Conservation (phyloP, 2,797 vertebrate species). For the Picus viridis region DNA sequence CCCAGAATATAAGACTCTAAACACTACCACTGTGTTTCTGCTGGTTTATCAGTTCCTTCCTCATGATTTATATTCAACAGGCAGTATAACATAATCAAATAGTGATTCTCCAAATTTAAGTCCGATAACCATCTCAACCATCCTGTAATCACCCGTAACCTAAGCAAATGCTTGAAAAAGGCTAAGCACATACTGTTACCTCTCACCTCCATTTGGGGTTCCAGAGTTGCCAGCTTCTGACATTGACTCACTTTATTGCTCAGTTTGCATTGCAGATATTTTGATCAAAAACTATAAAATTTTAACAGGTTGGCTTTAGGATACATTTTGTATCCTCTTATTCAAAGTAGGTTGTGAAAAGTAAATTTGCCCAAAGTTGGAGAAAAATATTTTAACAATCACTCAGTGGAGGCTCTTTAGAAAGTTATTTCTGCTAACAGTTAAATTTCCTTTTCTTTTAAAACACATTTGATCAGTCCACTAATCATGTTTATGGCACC, state of each 20-base stretch:
- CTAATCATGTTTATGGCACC: neutral
- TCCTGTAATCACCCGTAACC: neutral
- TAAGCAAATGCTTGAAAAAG: neutral
- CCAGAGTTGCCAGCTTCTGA: fast-evolving
- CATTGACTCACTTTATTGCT: neutral
- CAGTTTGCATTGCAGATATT: neutral
- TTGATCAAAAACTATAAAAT: neutral
- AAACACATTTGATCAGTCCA: neutral
- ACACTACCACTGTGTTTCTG: neutral
- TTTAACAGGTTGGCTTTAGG: neutral
- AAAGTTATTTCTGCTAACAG: neutral
- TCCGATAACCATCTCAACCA: neutral
- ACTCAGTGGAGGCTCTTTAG: fast-evolving
- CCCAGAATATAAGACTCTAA: neutral
- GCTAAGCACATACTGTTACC: neutral
- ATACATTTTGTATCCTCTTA: neutral
- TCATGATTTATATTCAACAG: neutral
- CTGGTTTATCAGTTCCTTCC: neutral
- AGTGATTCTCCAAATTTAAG: neutral
- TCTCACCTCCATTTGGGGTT: neutral
- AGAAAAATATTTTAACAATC: neutral
- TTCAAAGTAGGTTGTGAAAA: neutral
- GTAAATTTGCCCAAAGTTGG: neutral
- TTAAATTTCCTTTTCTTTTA: neutral
- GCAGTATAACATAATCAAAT: neutral